These are phyloP conservation scores for Mesembrinibis cayennensis DNA, from an alignment of 2,113 vertebrate species.

Conservation along the genomic window DNA sequence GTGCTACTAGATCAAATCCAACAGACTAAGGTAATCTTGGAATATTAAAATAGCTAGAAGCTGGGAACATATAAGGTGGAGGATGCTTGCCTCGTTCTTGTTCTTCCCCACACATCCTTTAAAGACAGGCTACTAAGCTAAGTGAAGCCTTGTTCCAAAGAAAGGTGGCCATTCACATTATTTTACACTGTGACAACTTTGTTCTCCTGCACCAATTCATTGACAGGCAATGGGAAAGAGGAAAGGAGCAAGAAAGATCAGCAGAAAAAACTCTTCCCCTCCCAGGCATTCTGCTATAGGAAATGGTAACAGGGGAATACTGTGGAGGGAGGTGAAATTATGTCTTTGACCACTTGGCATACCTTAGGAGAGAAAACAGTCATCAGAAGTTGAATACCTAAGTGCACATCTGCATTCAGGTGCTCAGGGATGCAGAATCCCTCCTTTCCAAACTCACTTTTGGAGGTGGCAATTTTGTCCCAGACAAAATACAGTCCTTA, in stretches of 20 bases:
- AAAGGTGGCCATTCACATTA: neutral
- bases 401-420: neutral
- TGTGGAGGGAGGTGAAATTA: neutral
- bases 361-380: neutral
- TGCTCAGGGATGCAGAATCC: neutral
- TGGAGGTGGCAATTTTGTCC: neutral
- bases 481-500: neutral
- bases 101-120: neutral
- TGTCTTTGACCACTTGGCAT: neutral
- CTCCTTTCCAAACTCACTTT: neutral
- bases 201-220: neutral
- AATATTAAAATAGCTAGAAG: neutral
- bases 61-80: neutral
- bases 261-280: neutral
- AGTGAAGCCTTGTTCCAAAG: neutral
- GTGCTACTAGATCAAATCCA: neutral
- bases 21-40: neutral
- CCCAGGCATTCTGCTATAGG: neutral
- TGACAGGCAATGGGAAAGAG: neutral
- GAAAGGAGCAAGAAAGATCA: neutral
- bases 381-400: neutral
- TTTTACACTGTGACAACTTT: neutral
- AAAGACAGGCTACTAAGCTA: neutral
- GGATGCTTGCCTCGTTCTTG: neutral
- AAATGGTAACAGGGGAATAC: neutral